Evolutionary conservation across 2,113 vertebrate genomes (phyloP).

Genomic region (Hystrix cristata): DNA sequence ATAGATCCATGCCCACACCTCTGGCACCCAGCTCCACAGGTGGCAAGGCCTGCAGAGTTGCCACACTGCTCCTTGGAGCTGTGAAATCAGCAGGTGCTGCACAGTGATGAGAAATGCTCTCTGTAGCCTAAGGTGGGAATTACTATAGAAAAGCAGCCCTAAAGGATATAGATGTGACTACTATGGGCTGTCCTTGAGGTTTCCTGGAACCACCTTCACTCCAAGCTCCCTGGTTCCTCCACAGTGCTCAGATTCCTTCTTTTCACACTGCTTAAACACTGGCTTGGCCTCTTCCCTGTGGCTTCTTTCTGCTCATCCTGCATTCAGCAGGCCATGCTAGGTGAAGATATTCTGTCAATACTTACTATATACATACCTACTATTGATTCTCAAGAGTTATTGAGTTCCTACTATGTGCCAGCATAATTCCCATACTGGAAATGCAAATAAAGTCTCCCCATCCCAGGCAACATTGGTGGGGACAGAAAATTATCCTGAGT

Average conservation of each 20-base stretch:
- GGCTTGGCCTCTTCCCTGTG: too few relatives aligned
- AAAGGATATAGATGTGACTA: fast-evolving
- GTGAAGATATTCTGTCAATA: not conserved
- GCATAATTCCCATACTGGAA: not conserved
- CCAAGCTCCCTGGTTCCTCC: not conserved
- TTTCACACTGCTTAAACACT: not conserved
- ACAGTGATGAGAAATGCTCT: not conserved
- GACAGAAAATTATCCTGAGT: not conserved
- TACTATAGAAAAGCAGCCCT: not conserved
- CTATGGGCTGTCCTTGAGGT: not conserved
- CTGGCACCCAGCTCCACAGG: too few relatives aligned
- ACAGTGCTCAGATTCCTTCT: not conserved
- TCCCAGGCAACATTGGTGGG: not conserved
- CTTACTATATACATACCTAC: not conserved
- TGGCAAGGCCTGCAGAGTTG: not conserved
- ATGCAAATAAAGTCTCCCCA: not conserved
- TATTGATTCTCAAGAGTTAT: not conserved
- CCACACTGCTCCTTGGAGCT: not conserved
- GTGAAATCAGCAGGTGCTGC: fast-evolving
- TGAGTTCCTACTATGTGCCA: not conserved
- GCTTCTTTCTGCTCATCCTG: not conserved
- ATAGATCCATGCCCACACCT: not conserved
- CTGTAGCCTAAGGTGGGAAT: too few relatives aligned
- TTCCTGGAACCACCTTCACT: not conserved
- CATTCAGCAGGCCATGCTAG: not conserved